Base-by-base conservation (phyloP, 1,140 invertebrate species). In the Pseudoatta argentina region DNA sequence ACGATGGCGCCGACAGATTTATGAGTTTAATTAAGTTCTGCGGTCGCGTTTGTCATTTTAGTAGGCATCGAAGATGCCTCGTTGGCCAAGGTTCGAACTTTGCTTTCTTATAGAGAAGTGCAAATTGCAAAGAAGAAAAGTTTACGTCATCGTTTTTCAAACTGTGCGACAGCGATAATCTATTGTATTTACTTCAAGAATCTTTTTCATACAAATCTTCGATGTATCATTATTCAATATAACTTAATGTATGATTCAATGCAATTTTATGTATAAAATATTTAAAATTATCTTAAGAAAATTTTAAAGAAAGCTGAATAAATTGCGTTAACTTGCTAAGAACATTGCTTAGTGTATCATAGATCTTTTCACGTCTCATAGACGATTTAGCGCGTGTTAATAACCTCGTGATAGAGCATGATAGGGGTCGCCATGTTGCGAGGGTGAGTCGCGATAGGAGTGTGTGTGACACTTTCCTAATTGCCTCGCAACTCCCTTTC, bases 1-100 rank as follows among this genome's bases (percentile, higher is more conserved):
- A 86, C 77, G 82, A 90, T 53, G 82, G 88, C 88, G 91, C 86
- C 89, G 88, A 91, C 89, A 88, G 92, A 93, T 93, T 94, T 94
- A 94, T 92, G 94, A 92, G 93, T 94, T 94, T 94, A 94, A 94
- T 94, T 94, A 94, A 94, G 93, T 94, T 93, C 90, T 94, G 94
- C 92, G 94, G 93, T 94, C 92, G 92, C 92, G 93, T 94, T 94
- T 91, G 93, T 94, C 94, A 94, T 94, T 93, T 93, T 91, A 92
- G 90, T 89, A 90, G 82, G 86, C 92, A 92, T 93, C 89, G 93
- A 93, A 92, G 91, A 86, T 24, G 24, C 24, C 91, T 93, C 92
- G 92, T 91, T 93, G 92, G 91, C 90, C 88, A 64, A 66, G 18
- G 51, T 55, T 51, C 83, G 72, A 76, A 82, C 63, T 90, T 86